Conservation (phyloP, 2,113 vertebrate species). For the Serilophus lunatus region DNA sequence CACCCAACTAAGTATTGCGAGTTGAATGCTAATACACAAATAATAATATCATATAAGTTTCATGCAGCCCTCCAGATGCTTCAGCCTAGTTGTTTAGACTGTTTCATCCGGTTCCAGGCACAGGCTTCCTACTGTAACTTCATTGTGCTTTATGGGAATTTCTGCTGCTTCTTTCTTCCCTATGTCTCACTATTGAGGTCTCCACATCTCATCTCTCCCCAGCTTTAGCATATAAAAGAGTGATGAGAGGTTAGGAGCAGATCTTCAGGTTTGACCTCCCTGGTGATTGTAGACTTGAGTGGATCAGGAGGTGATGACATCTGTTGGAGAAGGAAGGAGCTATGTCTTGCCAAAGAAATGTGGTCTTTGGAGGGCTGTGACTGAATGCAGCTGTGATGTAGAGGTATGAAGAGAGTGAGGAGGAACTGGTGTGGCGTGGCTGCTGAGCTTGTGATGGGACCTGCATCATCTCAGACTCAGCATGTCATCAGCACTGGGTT, state of each 20-base stretch:
- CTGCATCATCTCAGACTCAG: background rate
- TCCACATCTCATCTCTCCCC: background rate
- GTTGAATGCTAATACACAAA: background rate
- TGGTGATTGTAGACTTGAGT: background rate
- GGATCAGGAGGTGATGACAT: background rate
- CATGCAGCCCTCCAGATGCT: background rate
- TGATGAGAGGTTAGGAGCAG: background rate
- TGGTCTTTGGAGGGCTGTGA: background rate
- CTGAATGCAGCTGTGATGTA: background rate
- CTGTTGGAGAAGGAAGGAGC: background rate
- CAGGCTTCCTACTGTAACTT: background rate
- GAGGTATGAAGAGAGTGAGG: background rate
- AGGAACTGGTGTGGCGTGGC: background rate
- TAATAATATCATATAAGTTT: background rate
- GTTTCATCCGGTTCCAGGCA: background rate
- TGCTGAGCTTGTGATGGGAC: background rate
- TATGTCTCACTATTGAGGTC: rapidly evolving
- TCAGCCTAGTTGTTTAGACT: background rate
- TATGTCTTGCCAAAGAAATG: background rate
- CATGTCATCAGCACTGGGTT: background rate
- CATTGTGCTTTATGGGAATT: background rate
- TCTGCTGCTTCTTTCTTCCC: background rate
- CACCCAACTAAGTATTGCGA: background rate
- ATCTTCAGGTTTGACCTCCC: background rate
- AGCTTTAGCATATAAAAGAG: background rate